Evolutionary conservation across 2,888 invertebrate genomes (phyloP), one percentile per base, ranked within the genome.

Genomic region (Napeogenes inachia): DNA sequence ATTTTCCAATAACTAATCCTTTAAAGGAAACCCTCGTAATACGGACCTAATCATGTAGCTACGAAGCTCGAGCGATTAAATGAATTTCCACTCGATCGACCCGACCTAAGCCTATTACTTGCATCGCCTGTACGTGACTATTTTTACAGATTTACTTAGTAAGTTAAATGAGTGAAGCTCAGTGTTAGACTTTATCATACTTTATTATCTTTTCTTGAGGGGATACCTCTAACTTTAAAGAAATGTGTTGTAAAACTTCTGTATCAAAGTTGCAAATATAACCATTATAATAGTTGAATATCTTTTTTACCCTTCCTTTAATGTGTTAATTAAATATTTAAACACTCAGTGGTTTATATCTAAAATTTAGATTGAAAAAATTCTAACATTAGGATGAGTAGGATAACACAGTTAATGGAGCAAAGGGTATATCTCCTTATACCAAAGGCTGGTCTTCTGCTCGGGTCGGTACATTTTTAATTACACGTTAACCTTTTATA

Each of bases 51-150:
- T 67, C 65, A 63, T 60, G 61, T 57, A 35, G 53, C 59, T 50
- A 50, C 59, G 61, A 50, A 55, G 61, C 30, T 56, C 56, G 33
- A 62, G 46, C 67, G 65, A 65, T 67, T 65, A 65, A 65, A 67
- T 62, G 57, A 67, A 61, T 67, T 65, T 67, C 67, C 61, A 61
- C 56, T 53, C 65, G 57, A 65, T 65, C 63, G 61, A 58, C 54
- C 61, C 57, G 47, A 45, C 60, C 56, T 63, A 63, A 63, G 60
- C 60, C 59, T 60, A 56, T 63, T 60, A 63, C 60, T 62, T 62
- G 59, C 56, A 50, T 59, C 58, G 58, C 55, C 13, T 42, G 50
- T 59, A 62, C 59, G 59, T 62, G 56, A 56, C 59, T 59, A 62
- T 62, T 62, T 62, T 62, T 59, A 59, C 56, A 61, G 60, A 61